Conservation (phyloP, 2,888 invertebrate genomes). For the Drosophila paramelanica region DNA sequence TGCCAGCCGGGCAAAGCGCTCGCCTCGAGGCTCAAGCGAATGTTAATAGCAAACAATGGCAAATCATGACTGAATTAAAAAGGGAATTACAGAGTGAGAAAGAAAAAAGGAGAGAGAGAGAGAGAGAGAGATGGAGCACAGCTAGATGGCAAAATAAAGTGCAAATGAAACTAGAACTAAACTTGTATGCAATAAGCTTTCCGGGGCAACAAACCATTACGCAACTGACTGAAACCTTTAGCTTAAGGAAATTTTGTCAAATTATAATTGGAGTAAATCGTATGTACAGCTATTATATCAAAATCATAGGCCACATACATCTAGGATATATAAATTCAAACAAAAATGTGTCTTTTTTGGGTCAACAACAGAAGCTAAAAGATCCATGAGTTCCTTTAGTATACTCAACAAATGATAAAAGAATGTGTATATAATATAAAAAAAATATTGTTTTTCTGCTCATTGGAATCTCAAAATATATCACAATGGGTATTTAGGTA, state of each 20-base stretch:
- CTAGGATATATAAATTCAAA: too few relatives aligned
- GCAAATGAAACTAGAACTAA: conserved; percentile 5
- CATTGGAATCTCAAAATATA: too few relatives aligned
- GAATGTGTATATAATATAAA: too few relatives aligned
- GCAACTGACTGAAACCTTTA: not conserved
- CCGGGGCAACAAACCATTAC: conserved; percentile 11
- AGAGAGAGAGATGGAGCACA: conserved; percentile 2
- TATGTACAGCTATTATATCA: not conserved
- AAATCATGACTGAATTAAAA: conserved; percentile 63
- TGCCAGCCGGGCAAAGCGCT: conserved; percentile 11
- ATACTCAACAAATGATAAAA: too few relatives aligned
- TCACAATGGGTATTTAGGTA: too few relatives aligned
- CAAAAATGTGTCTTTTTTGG: too few relatives aligned
- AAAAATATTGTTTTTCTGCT: too few relatives aligned
- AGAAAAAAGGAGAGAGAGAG: too few relatives aligned
- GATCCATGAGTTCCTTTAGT: too few relatives aligned
- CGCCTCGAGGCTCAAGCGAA: conserved; percentile 21
- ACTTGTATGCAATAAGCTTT: conserved; percentile 2
- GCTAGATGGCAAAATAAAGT: conserved; percentile 10
- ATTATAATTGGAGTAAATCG: not conserved
- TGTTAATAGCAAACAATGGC: conserved; percentile 61
- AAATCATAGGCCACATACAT: too few relatives aligned
- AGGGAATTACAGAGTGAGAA: conserved; percentile 47
- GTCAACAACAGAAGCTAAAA: too few relatives aligned
- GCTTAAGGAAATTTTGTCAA: conserved; percentile 1